phyloP scores from a whole-genome alignment of 1,140 invertebrate genomes.

The Drosophila mauritiana region DNA sequence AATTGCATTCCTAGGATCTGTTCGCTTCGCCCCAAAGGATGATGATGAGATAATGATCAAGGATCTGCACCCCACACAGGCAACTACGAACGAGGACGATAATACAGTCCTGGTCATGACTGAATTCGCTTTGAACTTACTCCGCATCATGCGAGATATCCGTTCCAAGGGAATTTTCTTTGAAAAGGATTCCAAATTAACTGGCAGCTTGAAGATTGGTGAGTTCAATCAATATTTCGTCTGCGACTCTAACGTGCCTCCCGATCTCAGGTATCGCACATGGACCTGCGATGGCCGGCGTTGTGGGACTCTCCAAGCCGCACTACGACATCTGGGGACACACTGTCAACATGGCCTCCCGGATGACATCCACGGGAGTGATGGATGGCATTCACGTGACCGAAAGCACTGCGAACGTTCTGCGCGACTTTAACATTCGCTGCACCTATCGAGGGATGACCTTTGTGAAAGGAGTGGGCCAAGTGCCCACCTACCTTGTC shows the following conservation, averaged over 20 bases:
- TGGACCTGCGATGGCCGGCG: conserved; percentile 94
- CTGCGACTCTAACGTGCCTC: neutral
- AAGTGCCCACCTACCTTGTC: conserved; percentile 90
- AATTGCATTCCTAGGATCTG: neutral
- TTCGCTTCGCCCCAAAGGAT: neutral
- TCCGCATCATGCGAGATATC: conserved; percentile 38
- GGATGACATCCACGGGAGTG: conserved; percentile 93
- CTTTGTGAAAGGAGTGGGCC: conserved; percentile 89
- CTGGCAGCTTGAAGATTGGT: conserved; percentile 43
- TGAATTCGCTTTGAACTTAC: conserved; percentile 41
- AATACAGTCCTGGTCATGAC: conserved; percentile 28
- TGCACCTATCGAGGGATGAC: conserved; percentile 89
- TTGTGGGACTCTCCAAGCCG: conserved; percentile 94
- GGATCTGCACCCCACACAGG: neutral
- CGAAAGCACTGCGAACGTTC: conserved; percentile 88
- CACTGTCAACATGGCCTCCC: conserved; percentile 95
- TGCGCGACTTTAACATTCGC: conserved; percentile 88
- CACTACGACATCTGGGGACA: conserved; percentile 94
- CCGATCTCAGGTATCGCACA: conserved; percentile 88
- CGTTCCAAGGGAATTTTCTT: conserved; percentile 3
- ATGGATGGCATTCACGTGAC: conserved; percentile 91
- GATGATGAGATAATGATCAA: neutral
- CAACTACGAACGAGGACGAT: neutral
- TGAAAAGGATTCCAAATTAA: neutral
- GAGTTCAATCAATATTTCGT: neutral